Conservation (phyloP, 2,888 invertebrate genomes). For the Stratiomys singularior region DNA sequence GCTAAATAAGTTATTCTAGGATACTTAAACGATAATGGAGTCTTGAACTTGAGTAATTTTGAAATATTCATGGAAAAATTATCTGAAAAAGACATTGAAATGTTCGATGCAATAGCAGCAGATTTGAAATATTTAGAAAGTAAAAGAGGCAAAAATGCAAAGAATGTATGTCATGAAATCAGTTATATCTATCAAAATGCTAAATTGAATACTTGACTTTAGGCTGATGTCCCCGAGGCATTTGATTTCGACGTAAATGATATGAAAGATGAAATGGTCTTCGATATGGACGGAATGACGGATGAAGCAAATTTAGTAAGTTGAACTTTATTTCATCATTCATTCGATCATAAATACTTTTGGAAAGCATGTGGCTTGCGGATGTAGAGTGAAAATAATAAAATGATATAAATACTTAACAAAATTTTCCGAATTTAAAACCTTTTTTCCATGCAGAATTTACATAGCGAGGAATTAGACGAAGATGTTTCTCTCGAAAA, state of each 20-base stretch:
- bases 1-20: conserved; percentile 68
- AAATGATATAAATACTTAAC: too few species aligned
- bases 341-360: too few species aligned
- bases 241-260: conserved; percentile 58
- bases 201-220: neutral
- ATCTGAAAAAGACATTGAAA: conserved; percentile 77
- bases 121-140: conserved; percentile 86
- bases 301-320: conserved; percentile 59
- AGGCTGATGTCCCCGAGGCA: conserved; percentile 26
- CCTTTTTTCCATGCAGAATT: conserved; percentile 53
- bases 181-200: neutral
- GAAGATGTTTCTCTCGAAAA: conserved; percentile 70
- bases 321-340: too few species aligned
- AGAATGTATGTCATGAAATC: neutral
- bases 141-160: conserved; percentile 65
- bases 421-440: neutral
- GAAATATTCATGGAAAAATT: conserved; percentile 84
- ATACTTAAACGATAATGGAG: conserved; percentile 92
- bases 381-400: too few species aligned
- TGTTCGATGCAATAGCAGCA: conserved; percentile 79
- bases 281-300: conserved; percentile 59
- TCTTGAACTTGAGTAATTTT: conserved; percentile 83
- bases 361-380: too few species aligned
- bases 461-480: conserved; percentile 59
- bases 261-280: conserved; percentile 55